Evolutionary conservation across 2,113 vertebrate species (phyloP), one percentile per base, ranked within the genome.

Genomic region (Sinocyclocheilus anshuiensis): DNA sequence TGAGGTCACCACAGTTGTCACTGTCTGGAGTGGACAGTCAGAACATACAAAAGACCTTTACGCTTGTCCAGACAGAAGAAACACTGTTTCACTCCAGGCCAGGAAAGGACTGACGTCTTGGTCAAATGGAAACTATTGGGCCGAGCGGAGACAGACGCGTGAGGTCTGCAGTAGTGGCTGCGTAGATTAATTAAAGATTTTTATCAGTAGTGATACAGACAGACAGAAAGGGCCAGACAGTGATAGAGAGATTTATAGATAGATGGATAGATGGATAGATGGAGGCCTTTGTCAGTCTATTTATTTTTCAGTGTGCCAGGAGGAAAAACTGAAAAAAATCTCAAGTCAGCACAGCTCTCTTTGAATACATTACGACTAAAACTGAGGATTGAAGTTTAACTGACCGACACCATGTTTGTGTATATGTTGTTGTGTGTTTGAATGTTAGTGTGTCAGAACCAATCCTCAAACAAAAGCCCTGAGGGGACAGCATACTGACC

Each of bases 141-240:
- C n/a, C 24, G 65, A 71, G 80, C 16, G 0, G 84, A 77, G 42
- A 65, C 55, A 33, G 57, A 22, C 15, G 3, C 15, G 63, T 22
- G 26, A 33, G 67, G 84, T 78, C 50, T 45, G 55, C 53, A 75
- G 57, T 67, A 77, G 86, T 36, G 29, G 36, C 45, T 26, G 77
- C 39, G 75, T 65, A 84, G 87, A 90, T 88, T 90, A 88, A 90
- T 89, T 89, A 87, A 89, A 89, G 88, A 89, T 90, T 67, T 84
- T 86, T 90, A 90, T 90, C 89, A 72, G 53, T 26, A 82, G 81
- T 76, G 86, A 86, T 83, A 79, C 42, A 33, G 42, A 61, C 84
- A 76, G 69, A 74, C 61, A 81, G 77, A 72, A 87, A 55, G 36
- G 57, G 55, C 63, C 79, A 85, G 74, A 88, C 45, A 61, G 65